Base-by-base conservation (phyloP, 2,888 invertebrate species). In the Calliopum simillimum region DNA sequence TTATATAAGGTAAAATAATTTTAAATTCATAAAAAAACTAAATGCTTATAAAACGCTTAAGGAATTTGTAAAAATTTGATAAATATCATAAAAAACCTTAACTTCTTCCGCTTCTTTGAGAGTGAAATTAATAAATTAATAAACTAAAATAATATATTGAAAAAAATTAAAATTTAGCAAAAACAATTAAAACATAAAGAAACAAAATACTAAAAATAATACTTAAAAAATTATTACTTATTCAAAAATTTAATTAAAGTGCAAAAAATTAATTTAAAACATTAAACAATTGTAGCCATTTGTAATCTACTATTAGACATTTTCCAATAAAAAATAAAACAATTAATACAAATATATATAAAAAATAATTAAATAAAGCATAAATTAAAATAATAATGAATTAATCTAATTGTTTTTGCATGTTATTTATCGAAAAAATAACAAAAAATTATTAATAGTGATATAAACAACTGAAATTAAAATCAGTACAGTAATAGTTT, bases 401-500 rank as follows among this genome's bases (percentile, higher is more conserved):
- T 74, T 68, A 67, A 43, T 68, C 55, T 47, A 43, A 43, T 53
- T 53, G 53, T 19, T 44, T 59, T 41, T 51, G 44, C 25, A 61
- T 25, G 67, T 33, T 58, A 68, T 53, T 51, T 23, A 59, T 55
- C 71, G 47, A 66, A 64, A 71, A 62, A 72, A 71, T 46, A 72
- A 73, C 64, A 75, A 49, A 68, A 74, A 74, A 74, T 73, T 69
- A 44, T 69, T 14, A 72, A 73, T 66, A 33, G 12, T 66, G 68
- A 76, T 71, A 64, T 70, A 73, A 72, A 56, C 67, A 73, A 77
- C 77, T 76, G 76, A 80, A 77, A 79, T 68, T 77, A 72, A 75
- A 78, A 75, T 71, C 66, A 11, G 25, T 43, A 65, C 51, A 58
- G 62, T 56, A 33, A 14, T 56, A 53, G 46, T 41, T 19, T 49